Percentiles rank a stretch among this genome's conserved stretches.
These are phyloP conservation scores for Crepidodera aurea DNA, from an alignment of 2,888 invertebrate genomes.

Conservation along the genomic window DNA sequence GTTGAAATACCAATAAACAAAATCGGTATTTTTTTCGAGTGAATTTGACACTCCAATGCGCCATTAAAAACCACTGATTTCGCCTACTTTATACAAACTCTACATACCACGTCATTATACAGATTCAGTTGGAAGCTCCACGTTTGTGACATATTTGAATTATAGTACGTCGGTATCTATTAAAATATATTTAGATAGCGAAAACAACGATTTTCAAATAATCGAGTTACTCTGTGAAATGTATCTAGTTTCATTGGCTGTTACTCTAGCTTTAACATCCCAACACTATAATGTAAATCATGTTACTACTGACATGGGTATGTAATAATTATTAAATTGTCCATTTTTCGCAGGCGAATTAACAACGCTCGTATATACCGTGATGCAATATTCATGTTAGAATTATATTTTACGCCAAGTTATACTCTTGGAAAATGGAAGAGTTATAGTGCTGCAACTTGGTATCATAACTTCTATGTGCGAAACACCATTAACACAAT, in stretches of 20 bases:
- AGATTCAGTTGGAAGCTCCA: too few species aligned
- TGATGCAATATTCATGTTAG: conserved; percentile 1
- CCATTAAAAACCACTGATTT: too few species aligned
- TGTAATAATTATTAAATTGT: conserved; percentile 36
- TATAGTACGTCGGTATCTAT: too few species aligned
- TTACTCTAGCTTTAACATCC: background rate
- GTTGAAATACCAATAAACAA: too few species aligned
- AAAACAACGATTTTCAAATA: background rate
- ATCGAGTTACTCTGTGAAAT: conserved; percentile 7
- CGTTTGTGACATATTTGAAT: too few species aligned
- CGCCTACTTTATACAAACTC: too few species aligned
- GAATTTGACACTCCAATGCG: too few species aligned
- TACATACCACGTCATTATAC: too few species aligned
- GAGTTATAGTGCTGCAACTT: background rate
- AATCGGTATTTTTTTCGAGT: too few species aligned
- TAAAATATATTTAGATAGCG: background rate
- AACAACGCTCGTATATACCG: background rate
- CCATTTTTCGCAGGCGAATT: conserved; percentile 29
- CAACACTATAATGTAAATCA: conserved; percentile 22
- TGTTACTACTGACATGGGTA: conserved; percentile 20
- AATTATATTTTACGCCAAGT: background rate
- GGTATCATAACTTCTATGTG: background rate
- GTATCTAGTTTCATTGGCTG: conserved; percentile 10
- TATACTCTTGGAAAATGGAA: background rate
- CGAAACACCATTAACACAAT: background rate